Percentiles rank a stretch among this genome's conserved stretches.
phyloP scores from a whole-genome alignment of 1,140 invertebrate genomes.

The Ceratina calcarata region DNA sequence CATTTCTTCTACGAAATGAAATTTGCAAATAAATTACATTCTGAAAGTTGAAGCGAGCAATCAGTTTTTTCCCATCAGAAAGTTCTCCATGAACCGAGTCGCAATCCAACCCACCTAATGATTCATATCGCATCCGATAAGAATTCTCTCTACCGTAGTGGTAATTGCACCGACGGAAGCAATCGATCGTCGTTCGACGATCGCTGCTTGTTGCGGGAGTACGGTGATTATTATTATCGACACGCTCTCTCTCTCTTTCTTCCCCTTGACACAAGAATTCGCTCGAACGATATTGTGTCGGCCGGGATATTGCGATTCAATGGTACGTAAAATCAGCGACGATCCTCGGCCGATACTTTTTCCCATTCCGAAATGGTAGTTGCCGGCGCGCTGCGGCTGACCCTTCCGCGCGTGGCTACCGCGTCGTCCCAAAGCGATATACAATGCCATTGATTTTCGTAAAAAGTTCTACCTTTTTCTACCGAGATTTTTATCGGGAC shows the following conservation, averaged over 20 bases:
- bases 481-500: constrained; percentile 30
- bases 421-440: background rate
- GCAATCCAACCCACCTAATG: background rate
- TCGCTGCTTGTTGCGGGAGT: background rate
- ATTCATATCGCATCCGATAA: background rate
- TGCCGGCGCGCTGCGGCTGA: background rate
- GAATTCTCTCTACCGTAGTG: background rate
- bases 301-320: constrained; percentile 49
- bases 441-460: background rate
- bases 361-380: constrained; percentile 19
- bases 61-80: no score
- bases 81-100: background rate
- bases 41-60: no score
- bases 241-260: background rate
- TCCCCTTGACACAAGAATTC: background rate
- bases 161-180: background rate
- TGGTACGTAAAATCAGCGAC: constrained; percentile 46
- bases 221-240: constrained; percentile 39
- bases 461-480: constrained; percentile 18
- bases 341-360: constrained; percentile 37
- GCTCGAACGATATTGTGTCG: constrained; percentile 16
- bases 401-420: background rate
- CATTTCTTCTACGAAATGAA: no score
- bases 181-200: constrained; percentile 5
- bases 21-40: no score